Evolutionary conservation across 2,797 vertebrate species (phyloP).

Genomic region (Pterois miles): DNA sequence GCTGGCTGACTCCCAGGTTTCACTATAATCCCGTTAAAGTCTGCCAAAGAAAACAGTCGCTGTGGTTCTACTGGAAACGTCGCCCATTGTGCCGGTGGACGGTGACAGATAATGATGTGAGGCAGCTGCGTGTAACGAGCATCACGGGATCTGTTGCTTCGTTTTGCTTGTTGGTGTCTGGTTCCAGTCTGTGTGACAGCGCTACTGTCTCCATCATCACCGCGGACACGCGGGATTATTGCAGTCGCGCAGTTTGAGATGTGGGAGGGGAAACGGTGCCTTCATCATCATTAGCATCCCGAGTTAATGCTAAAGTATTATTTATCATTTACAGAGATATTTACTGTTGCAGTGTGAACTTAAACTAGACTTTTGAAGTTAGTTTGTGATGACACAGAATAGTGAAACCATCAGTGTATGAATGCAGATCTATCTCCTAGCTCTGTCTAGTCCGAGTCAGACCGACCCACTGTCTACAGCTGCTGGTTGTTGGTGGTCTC

Average conservation of each 20-base stretch:
- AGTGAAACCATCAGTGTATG: background rate
- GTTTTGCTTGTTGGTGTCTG: background rate
- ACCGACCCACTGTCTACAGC: background rate
- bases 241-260: background rate
- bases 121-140: slow-evolving; percentile 39
- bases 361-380: background rate
- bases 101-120: slow-evolving; percentile 15
- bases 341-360: background rate
- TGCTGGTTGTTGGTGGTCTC: background rate
- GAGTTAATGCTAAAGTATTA: background rate
- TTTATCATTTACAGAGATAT: background rate
- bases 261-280: background rate
- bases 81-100: slow-evolving; percentile 23
- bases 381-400: background rate
- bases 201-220: background rate
- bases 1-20: background rate
- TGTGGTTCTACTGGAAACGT: background rate
- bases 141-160: slow-evolving; percentile 38
- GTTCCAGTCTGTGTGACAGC: background rate
- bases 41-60: background rate
- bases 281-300: background rate
- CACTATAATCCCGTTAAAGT: slow-evolving; percentile 16
- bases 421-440: too few species aligned
- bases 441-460: background rate
- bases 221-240: background rate